Conservation (phyloP, 2,113 vertebrate genomes). For the Odontesthes bonariensis region DNA sequence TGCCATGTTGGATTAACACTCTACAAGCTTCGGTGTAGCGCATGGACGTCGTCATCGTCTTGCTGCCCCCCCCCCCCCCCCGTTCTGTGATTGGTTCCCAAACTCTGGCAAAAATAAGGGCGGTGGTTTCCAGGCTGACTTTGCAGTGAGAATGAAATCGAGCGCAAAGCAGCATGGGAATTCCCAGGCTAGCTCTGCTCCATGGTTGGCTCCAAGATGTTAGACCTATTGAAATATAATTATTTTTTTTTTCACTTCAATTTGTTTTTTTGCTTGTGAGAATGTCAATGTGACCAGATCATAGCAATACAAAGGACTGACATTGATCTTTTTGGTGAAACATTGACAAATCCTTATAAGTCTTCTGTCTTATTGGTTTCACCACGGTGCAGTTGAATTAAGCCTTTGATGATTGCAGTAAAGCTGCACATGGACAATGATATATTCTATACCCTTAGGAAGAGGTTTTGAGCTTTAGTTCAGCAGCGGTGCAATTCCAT, state of each 20-base stretch:
- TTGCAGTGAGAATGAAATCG: no score
- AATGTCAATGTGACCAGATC: neutral
- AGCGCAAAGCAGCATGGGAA: no score
- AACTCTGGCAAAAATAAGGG: no score
- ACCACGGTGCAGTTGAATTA: constrained; percentile 8
- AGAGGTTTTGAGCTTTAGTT: neutral
- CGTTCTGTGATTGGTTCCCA: no score
- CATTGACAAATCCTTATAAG: neutral
- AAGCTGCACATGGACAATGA: neutral
- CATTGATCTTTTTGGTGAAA: constrained; percentile 27
- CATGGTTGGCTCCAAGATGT: constrained; percentile 7
- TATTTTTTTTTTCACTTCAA: neutral
- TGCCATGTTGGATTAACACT: no score
- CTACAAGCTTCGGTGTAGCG: no score
- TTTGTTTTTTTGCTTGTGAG: constrained; percentile 12
- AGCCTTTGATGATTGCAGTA: neutral
- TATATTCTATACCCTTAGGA: neutral
- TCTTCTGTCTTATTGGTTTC: constrained; percentile 13
- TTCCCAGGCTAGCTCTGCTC: neutral
- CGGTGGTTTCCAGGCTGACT: no score
- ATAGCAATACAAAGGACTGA: neutral
- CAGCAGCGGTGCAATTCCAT: neutral
- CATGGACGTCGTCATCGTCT: no score
- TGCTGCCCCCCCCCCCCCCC: no score
- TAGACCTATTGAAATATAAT: neutral